Conservation (phyloP, 2,888 invertebrate genomes). For the Endotricha flammealis region DNA sequence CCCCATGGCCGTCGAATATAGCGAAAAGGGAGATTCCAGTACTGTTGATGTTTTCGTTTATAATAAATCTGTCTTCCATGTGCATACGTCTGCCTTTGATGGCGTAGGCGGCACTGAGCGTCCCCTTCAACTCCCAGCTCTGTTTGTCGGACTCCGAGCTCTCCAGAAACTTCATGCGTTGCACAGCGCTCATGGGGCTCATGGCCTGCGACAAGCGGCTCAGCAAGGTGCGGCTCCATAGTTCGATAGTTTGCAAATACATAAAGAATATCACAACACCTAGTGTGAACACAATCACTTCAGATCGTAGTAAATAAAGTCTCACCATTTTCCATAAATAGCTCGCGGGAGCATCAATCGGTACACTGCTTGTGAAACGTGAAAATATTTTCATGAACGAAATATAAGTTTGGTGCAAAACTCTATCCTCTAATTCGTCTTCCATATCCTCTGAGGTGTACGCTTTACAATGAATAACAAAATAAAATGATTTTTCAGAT, state of each 20-base stretch:
- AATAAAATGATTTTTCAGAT: conserved; percentile 12
- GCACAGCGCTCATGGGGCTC: conserved; percentile 80
- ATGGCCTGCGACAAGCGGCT: conserved; percentile 84
- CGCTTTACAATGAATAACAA: conserved; percentile 12
- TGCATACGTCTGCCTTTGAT: conserved; percentile 92
- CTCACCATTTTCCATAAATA: conserved; percentile 89
- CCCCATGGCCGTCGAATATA: conserved; percentile 97
- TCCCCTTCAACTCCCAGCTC: conserved; percentile 87
- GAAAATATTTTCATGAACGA: conserved; percentile 92
- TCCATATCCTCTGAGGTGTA: conserved; percentile 81
- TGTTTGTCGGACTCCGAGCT: conserved; percentile 75
- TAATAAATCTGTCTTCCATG: conserved; percentile 97
- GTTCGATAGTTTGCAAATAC: conserved; percentile 89
- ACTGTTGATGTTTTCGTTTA: conserved; percentile 90
- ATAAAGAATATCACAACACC: conserved; percentile 84
- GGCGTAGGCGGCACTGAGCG: conserved; percentile 90
- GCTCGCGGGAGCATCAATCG: conserved; percentile 85
- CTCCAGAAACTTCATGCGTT: conserved; percentile 76
- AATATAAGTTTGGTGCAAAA: conserved; percentile 91
- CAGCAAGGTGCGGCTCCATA: conserved; percentile 87
- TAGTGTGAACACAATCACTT: conserved; percentile 85
- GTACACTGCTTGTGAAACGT: conserved; percentile 87
- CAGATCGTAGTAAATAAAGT: conserved; percentile 87
- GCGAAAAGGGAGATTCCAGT: conserved; percentile 93
- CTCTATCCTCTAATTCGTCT: conserved; percentile 94